These are phyloP conservation scores for Meriones psammophilus DNA, from an alignment of 2,797 vertebrate species.

Conservation along the genomic window DNA sequence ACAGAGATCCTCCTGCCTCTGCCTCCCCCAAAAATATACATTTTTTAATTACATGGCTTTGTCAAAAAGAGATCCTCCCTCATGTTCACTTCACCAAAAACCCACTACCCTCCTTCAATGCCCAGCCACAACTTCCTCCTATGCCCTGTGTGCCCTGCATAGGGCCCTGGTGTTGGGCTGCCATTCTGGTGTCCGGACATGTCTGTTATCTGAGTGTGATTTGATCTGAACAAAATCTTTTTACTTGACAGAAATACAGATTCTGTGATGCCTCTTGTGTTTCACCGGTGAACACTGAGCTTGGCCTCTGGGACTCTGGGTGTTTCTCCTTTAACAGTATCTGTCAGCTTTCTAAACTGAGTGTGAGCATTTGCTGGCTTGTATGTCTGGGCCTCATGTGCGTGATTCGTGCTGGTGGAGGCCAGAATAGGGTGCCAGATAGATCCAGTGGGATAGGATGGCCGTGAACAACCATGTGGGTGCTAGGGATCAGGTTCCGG, in stretches of 20 bases:
- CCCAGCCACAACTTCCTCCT: not conserved
- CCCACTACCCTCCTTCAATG: fast-evolving
- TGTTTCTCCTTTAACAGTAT: not conserved
- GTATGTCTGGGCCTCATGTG: not conserved
- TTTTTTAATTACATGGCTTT: not conserved
- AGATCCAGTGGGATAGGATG: not conserved
- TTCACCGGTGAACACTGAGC: not conserved
- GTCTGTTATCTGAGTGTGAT: not conserved
- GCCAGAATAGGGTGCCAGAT: not conserved
- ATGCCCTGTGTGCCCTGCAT: no score
- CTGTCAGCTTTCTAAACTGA: not conserved
- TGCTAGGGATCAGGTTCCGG: no score
- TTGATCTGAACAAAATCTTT: not conserved
- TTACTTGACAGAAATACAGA: not conserved
- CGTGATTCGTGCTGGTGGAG: not conserved
- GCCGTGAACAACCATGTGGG: not conserved
- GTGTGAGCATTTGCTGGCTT: not conserved
- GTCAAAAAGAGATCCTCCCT: not conserved
- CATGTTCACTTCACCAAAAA: not conserved
- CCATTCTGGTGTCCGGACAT: not conserved
- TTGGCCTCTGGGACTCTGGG: not conserved
- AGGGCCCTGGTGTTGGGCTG: not conserved
- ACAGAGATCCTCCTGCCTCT: no score
- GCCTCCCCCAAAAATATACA: no score
- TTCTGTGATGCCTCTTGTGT: not conserved